Evolutionary conservation across 2,888 invertebrate species (phyloP), one percentile per base, ranked within the genome.

Genomic region (Drosophila merina): DNA sequence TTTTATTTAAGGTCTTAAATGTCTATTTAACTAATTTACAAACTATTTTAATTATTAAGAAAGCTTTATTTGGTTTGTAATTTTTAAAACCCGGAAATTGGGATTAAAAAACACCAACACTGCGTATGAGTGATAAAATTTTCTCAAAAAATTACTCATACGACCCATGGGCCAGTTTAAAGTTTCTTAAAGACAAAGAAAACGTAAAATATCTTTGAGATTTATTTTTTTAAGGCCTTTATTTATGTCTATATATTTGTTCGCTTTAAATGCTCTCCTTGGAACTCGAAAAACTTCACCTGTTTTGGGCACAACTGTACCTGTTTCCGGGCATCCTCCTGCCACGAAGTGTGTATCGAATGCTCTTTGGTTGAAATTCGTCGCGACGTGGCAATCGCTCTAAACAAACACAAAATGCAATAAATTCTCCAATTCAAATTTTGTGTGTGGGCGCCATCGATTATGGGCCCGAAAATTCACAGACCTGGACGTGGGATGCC

Each of bases 351-450:
- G 20, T 50, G 33, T 51, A 55, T 70, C 44, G 55, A 57, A 14
- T 73, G 40, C 50, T 55, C 47, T 80, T 80, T 75, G 68, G n/a
- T 36, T 25, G 66, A 69, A 52, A 75, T 75, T 79, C 76, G 83
- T 69, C 71, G 82, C 82, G 82, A 81, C 83, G 72, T 62, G 76
- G 64, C 84, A 84, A 84, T 84, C 78, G 86, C 54, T 83, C 80
- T 83, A 83, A 83, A 88, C 83, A 83, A 83, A 83, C 84, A 83
- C 73, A 86, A 70, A 83, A 83, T 88, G 88, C 86, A 83, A 88
- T 83, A 83, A 83, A 83, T 83, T 88, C 72, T 47, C 45, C 38
- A 31, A 26, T 20, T 28, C 9, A 9, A 5, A 2, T 12, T 12
- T 8, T 14, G 36, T 30, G 68, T 55, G 45, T 64, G 38, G 36